Conservation (phyloP, 2,797 vertebrate genomes). For the Sebastes matsubarae region DNA sequence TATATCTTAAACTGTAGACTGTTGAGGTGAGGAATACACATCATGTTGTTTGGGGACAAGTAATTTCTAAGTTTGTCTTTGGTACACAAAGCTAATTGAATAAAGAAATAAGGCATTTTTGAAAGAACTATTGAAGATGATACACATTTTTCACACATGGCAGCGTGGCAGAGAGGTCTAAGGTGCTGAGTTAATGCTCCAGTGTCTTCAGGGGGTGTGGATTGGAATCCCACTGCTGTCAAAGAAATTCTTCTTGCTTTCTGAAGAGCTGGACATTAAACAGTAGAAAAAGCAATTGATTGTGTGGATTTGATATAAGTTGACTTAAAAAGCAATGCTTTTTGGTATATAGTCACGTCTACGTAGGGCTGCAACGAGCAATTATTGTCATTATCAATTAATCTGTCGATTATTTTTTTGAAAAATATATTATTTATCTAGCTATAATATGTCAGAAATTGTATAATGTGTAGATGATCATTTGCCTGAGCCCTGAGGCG, state of each 20-base stretch:
- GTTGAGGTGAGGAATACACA: background rate
- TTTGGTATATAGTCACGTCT: background rate
- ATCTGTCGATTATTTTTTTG: background rate
- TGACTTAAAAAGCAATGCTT: background rate
- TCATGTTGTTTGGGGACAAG: background rate
- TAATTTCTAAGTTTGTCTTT: background rate
- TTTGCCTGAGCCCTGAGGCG: background rate
- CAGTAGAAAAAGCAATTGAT: background rate
- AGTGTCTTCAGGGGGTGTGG: conserved; percentile 85
- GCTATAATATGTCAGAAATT: background rate
- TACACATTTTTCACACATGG: background rate
- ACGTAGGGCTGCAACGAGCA: background rate
- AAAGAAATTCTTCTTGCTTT: background rate
- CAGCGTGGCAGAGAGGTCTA: conserved; percentile 89
- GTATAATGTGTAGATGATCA: background rate
- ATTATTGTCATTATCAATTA: background rate
- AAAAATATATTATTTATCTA: background rate
- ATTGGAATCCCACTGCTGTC: conserved; percentile 84
- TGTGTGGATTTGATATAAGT: background rate
- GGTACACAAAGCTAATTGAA: background rate
- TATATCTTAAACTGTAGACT: too few relatives aligned
- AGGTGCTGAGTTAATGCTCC: conserved; percentile 87
- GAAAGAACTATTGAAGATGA: background rate
- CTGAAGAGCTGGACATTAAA: background rate
- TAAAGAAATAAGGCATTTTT: background rate